Percentiles rank a stretch among this genome's conserved stretches.
These are phyloP conservation scores for Ovibos moschatus DNA, from an alignment of 2,113 vertebrate species.

Conservation along the genomic window DNA sequence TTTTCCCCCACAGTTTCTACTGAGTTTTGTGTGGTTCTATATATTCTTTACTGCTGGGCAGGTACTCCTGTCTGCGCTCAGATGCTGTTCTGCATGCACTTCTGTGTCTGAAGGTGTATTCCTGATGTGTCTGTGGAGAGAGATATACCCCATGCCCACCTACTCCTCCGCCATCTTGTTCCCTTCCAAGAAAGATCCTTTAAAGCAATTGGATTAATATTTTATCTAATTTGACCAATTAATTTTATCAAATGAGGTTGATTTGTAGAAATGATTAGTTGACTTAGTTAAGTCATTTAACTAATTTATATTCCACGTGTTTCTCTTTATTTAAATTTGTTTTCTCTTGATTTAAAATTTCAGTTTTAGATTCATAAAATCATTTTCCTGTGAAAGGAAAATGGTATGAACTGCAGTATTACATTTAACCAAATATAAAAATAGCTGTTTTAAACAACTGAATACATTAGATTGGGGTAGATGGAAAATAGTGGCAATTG, in stretches of 20 bases:
- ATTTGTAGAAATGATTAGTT: not conserved
- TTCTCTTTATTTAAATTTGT: not conserved
- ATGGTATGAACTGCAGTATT: conserved; percentile 49
- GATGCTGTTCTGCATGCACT: not conserved
- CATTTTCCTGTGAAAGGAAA: conserved; percentile 59
- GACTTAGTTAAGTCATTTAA: not conserved
- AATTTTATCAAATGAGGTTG: not conserved
- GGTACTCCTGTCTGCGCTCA: not conserved
- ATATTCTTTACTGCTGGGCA: not conserved
- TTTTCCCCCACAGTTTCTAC: not conserved
- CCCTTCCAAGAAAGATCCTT: not conserved
- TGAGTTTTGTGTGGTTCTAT: not conserved
- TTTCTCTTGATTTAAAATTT: conserved; percentile 33
- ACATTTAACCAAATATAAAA: conserved; percentile 65
- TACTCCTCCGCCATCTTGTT: not conserved
- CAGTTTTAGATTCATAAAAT: conserved; percentile 51
- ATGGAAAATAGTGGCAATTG: conserved; percentile 67
- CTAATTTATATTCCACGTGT: not conserved
- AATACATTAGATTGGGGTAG: conserved; percentile 60
- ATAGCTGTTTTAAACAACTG: conserved; percentile 65
- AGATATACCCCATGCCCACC: not conserved
- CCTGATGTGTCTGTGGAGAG: not conserved
- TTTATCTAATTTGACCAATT: not conserved
- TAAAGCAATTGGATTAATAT: not conserved
- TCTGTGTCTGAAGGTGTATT: not conserved